These are phyloP conservation scores for Halcyon senegalensis DNA, from an alignment of 2,113 vertebrate genomes.

Conservation along the genomic window DNA sequence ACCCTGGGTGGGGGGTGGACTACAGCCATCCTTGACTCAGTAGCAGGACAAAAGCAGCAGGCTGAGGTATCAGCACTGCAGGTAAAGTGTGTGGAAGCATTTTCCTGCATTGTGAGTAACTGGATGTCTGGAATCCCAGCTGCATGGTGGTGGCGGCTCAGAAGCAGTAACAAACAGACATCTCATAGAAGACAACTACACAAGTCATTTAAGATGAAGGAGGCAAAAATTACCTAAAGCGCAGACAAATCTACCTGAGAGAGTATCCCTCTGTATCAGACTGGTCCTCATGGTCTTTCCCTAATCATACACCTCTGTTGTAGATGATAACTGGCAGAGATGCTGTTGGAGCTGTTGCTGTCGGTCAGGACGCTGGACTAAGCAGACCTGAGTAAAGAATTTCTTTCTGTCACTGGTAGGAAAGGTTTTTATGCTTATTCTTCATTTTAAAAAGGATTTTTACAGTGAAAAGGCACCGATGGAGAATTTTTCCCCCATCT, in stretches of 20 bases:
- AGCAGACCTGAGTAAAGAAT: background rate
- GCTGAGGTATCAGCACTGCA: background rate
- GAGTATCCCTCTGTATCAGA: background rate
- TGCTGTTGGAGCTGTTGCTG: background rate
- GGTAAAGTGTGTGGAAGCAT: background rate
- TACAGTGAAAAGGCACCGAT: rapidly evolving
- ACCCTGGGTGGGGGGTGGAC: background rate
- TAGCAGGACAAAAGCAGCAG: background rate
- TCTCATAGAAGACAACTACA: background rate
- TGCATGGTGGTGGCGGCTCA: rapidly evolving
- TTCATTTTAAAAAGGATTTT: background rate
- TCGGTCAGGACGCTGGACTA: background rate
- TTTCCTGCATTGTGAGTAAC: background rate
- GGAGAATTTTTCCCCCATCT: background rate
- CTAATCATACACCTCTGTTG: background rate
- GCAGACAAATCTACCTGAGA: background rate
- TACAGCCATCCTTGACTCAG: background rate
- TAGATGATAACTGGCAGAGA: background rate
- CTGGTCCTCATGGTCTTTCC: background rate
- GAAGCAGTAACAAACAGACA: background rate
- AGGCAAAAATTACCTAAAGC: background rate
- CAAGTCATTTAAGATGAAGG: background rate
- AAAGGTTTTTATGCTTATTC: background rate
- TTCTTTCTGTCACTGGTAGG: background rate
- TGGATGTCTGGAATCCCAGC: background rate